Base-by-base conservation (phyloP, 2,888 invertebrate genomes). In the Hemaris fuciformis region DNA sequence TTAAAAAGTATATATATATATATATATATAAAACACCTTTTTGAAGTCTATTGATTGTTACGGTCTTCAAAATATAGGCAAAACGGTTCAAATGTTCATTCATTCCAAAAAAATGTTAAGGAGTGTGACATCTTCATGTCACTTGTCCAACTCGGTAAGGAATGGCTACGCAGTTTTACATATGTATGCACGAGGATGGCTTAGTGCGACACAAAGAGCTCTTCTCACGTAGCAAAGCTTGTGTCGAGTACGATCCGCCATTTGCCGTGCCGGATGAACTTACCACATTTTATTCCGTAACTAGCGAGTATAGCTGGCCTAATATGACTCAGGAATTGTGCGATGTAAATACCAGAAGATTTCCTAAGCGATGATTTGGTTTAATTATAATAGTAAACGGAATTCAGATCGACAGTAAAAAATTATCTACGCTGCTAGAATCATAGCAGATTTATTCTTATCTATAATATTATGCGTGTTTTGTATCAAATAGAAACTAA, bases 201-300 rank as follows among this genome's bases (percentile, higher is more conserved):
- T 53, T 53, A 31, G 18, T 53, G 53, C 27, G 53, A 53, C 53
- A 53, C 53, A 53, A 53, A 53, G 27, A 53, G 3, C 25, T 18
- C 53, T 53, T 53, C 53, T 53, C 53, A 31, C 27, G 18, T 53
- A 18, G 18, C 53, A 53, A 53, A 53, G 53, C 53, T 38, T n/a
- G 27, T 27, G 53, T 53, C 53, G 53, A 53, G 53, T 53, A 53
- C 31, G 31, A 46, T 46, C n/a, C 23, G 18, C 27, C 8, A 10
- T 22, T 13, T 53, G 31, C 15, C 27, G 31, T 18, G 27, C 31
- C 27, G 18, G 18, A 27, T 53, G 23, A n/a, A 31, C 53, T n/a
- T 53, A 18, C 8, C n/a, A 27, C 53, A 53, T 31, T 53, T 15
- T 31, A 31, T 53, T 53, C 22, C 5, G 31, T 5, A 10, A 31